Evolutionary conservation across 2,888 invertebrate species (phyloP).

Genomic region (Gandaritis pyraliata): DNA sequence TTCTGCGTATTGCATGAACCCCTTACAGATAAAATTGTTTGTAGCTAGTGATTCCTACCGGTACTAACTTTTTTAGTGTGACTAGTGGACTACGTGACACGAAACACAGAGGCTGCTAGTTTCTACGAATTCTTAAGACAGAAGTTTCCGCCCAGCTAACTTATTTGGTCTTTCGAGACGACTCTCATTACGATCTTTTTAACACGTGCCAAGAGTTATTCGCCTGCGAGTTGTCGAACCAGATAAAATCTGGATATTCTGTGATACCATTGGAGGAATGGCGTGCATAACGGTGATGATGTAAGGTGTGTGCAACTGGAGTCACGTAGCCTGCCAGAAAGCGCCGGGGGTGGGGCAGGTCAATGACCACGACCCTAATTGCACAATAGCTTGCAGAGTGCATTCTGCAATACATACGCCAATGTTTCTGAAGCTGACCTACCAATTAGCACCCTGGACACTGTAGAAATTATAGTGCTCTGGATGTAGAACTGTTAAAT

Average conservation of each 20-base stretch:
- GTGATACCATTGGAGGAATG: slow-evolving; percentile 25
- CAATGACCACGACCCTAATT: slow-evolving; percentile 70
- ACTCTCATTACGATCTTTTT: background rate
- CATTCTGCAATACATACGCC: slow-evolving; percentile 49
- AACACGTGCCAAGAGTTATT: background rate
- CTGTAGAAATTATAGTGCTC: slow-evolving; percentile 20
- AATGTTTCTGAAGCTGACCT: slow-evolving; percentile 43
- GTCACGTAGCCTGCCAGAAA: slow-evolving; percentile 69
- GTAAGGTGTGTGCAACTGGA: slow-evolving; percentile 60
- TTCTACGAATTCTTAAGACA: slow-evolving; percentile 3
- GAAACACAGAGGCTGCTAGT: slow-evolving; percentile 14
- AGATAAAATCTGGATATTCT: slow-evolving; percentile 24
- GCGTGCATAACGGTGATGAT: slow-evolving; percentile 54
- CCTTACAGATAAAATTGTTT: slow-evolving; percentile 26
- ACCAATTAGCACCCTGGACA: slow-evolving; percentile 46
- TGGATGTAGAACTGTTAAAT: slow-evolving; percentile 30
- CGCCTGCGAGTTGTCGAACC: slow-evolving; percentile 14
- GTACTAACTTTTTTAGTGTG: slow-evolving; percentile 8
- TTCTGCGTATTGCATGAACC: slow-evolving; percentile 16
- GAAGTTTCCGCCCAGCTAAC: slow-evolving; percentile 9
- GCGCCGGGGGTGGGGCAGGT: slow-evolving; percentile 60
- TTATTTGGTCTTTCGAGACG: background rate
- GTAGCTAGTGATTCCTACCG: slow-evolving; percentile 4
- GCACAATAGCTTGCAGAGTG: slow-evolving; percentile 64
- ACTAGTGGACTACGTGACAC: slow-evolving; percentile 31